Conservation (phyloP, 2,888 invertebrate species). For the Heliconius ismenius region DNA sequence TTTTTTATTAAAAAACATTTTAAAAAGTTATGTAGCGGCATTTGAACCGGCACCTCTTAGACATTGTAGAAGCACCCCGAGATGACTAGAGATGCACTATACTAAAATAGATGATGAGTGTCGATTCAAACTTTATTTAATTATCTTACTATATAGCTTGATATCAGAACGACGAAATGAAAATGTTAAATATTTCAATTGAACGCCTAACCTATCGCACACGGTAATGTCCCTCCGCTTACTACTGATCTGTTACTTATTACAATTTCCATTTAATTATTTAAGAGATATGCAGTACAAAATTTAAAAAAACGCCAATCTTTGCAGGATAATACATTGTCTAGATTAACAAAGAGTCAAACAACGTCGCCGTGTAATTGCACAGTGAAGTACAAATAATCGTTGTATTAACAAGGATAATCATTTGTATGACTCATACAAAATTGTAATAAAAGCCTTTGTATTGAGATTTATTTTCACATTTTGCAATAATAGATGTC, state of each 20-base stretch:
- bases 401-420: not conserved
- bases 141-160: too few species aligned
- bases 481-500: not conserved
- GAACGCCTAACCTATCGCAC: not conserved
- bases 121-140: too few species aligned
- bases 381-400: not conserved
- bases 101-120: too few species aligned
- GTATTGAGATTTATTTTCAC: not conserved
- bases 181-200: not conserved
- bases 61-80: too few species aligned
- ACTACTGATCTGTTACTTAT: not conserved
- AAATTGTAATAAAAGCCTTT: not conserved
- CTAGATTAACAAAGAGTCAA: conserved; percentile 3
- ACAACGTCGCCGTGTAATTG: not conserved
- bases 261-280: not conserved
- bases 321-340: not conserved
- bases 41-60: too few species aligned
- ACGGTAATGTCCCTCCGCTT: rapidly evolving
- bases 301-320: not conserved
- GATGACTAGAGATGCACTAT: too few species aligned
- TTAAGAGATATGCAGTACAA: not conserved
- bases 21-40: too few species aligned
- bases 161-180: too few species aligned
- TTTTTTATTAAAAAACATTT: too few species aligned
- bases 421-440: conserved; percentile 9